A percentile compares a stretch with the other conserved stretches of the same genome.
Conservation (phyloP, 1,140 invertebrate species). For the Sycophaga agraensis region DNA sequence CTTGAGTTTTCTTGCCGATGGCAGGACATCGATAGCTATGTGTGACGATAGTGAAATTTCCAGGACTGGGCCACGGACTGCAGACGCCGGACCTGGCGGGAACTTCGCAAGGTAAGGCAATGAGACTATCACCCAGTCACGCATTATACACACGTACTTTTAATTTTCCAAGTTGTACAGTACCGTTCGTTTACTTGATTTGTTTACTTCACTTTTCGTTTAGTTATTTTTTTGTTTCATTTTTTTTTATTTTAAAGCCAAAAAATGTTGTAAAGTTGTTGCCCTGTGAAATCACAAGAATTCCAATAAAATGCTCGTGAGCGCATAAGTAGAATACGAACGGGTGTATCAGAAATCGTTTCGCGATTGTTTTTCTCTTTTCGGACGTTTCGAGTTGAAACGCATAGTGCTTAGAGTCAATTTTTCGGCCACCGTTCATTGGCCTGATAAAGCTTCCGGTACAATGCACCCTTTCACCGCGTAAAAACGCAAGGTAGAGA, state of each 20-base stretch:
- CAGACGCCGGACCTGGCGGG: constrained; percentile 73
- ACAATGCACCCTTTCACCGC: constrained; percentile 18
- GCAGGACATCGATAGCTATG: constrained; percentile 43
- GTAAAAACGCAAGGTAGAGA: background rate
- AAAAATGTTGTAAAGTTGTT: too few species aligned
- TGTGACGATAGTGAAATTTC: constrained; percentile 59
- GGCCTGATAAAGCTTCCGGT: too few species aligned
- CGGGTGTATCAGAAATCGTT: too few species aligned
- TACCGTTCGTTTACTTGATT: background rate
- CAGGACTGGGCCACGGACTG: constrained; percentile 67
- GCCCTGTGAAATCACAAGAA: constrained; percentile 46
- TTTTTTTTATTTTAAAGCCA: too few species aligned
- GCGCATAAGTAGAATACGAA: background rate
- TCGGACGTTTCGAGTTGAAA: constrained; percentile 21
- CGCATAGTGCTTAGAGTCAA: background rate
- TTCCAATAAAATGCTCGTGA: constrained; percentile 11
- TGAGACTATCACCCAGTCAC: constrained; percentile 14
- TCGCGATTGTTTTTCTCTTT: constrained; percentile 19
- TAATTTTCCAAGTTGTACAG: background rate
- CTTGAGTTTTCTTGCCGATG: constrained; percentile 32
- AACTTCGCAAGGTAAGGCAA: constrained; percentile 81
- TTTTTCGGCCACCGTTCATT: too few species aligned
- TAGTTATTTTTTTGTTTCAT: background rate
- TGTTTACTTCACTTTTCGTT: constrained; percentile 3
- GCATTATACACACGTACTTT: constrained; percentile 11